Evolutionary conservation across 2,113 vertebrate species (phyloP), one percentile per base, ranked within the genome.

Genomic region (Variabilichromis moorii): DNA sequence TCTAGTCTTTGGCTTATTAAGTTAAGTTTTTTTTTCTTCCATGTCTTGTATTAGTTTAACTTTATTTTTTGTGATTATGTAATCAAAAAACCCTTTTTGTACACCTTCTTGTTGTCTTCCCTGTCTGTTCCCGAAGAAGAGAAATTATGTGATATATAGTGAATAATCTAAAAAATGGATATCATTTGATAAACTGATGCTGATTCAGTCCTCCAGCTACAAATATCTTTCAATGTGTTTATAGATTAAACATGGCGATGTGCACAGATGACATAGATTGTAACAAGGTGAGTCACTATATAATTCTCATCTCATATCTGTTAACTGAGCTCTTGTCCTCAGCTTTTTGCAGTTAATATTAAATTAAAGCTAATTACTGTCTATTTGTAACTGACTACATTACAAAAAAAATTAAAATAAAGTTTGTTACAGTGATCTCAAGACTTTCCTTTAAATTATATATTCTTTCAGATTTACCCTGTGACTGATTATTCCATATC

Each of bases 401-500:
- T 26, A 55, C 21, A 55, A 55, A 26, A 55, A 55, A 24, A 24
- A 7, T 7, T 6, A 0, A 24, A 55, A 14, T 55, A 55, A 3
- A 55, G 12, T 66, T 5, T 35, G 17, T 35, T 13, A 66, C n/a
- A 37, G 0, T 37, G 17, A 37, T 8, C 19, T 66, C 11, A 66
- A n/a, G 10, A 66, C 61, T 66, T 5, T 21, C 6, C 61, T 66
- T 66, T 37, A 66, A 66, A 5, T 66, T 11, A n/a, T n/a, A 12
- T 63, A 12, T 4, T 1, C 1, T 66, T 86, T 71, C 73, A 97
- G 97, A 93, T 96, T 59, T 98, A 97, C 73, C 26, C 68, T 2
- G 87, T 92, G 19, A 63, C 17, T 2, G 85, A 88, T 0, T 8
- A 53, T 2, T 80, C 89, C 17, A 21, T 2, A 0, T 83, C 87